Evolutionary conservation across 1,140 invertebrate species (phyloP).

Genomic region (Parapsyche elsis): DNA sequence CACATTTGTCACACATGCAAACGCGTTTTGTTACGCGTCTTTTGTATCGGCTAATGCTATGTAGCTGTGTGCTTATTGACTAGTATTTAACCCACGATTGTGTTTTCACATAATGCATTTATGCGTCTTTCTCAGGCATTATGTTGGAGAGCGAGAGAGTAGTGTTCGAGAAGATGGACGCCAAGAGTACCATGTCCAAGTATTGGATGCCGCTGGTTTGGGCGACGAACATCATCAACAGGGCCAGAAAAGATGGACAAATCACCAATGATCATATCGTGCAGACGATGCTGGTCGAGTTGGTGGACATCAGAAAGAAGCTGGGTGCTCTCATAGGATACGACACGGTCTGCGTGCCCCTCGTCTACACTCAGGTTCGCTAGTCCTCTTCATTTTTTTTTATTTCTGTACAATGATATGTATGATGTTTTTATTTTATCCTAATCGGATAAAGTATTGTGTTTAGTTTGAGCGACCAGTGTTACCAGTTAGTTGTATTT

Average conservation of each 20-base stretch:
- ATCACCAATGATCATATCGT: constrained; percentile 89
- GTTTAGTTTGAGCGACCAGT: too few relatives aligned
- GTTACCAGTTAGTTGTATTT: too few relatives aligned
- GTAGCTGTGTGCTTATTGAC: too few relatives aligned
- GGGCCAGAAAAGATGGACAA: constrained; percentile 82
- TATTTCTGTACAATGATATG: too few relatives aligned
- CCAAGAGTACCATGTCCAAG: constrained; percentile 88
- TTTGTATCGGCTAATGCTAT: too few relatives aligned
- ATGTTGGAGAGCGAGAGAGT: constrained; percentile 92
- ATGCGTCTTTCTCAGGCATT: constrained; percentile 71
- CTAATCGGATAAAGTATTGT: too few relatives aligned
- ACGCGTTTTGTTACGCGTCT: too few relatives aligned
- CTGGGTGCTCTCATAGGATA: constrained; percentile 88
- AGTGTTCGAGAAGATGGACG: constrained; percentile 89
- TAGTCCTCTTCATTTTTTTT: too few relatives aligned
- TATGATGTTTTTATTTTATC: too few relatives aligned
- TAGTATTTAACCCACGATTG: not conserved
- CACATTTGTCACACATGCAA: too few relatives aligned
- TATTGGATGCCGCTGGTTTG: constrained; percentile 94
- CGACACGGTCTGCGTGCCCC: constrained; percentile 96
- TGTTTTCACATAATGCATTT: not conserved
- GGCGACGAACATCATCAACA: constrained; percentile 90
- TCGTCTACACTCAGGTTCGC: constrained; percentile 96
- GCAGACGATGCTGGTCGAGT: constrained; percentile 83
- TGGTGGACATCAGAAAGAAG: constrained; percentile 83